These are phyloP conservation scores for Meteorus sp. DNA, from an alignment of 1,140 invertebrate genomes.

Conservation along the genomic window DNA sequence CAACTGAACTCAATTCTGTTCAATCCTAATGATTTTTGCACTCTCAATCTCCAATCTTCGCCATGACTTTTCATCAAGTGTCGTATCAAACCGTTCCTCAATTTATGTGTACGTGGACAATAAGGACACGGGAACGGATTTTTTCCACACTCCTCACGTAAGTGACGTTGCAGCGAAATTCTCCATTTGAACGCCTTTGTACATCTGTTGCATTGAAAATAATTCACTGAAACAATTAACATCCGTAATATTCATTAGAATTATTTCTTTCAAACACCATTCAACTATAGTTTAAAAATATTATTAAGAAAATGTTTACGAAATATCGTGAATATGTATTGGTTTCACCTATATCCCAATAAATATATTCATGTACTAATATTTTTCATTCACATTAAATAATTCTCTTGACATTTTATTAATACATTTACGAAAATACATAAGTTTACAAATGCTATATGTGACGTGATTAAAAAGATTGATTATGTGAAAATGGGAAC, in stretches of 20 bases:
- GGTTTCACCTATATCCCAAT: too few species aligned
- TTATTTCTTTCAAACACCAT: not conserved
- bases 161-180: conserved; percentile 62
- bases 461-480: too few species aligned
- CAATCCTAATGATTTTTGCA: too few species aligned
- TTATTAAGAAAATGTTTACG: too few species aligned
- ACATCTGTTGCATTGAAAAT: conserved; percentile 41
- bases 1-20: too few species aligned
- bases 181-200: conserved; percentile 64
- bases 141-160: conserved; percentile 61
- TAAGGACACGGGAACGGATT: conserved; percentile 43
- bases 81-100: conserved; percentile 19
- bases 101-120: conserved; percentile 34
- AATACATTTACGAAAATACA: conserved; percentile 55
- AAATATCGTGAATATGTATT: too few species aligned
- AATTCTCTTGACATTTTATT: conserved; percentile 44
- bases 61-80: conserved; percentile 26
- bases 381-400: conserved; percentile 11
- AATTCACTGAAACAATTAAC: conserved; percentile 30
- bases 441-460: conserved; percentile 51
- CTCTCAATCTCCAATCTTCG: conserved; percentile 22
- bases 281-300: too few species aligned
- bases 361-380: not conserved
- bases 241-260: not conserved
- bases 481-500: too few species aligned